phyloP scores from a whole-genome alignment of 2,797 vertebrate genomes.

The Sylvia borin region DNA sequence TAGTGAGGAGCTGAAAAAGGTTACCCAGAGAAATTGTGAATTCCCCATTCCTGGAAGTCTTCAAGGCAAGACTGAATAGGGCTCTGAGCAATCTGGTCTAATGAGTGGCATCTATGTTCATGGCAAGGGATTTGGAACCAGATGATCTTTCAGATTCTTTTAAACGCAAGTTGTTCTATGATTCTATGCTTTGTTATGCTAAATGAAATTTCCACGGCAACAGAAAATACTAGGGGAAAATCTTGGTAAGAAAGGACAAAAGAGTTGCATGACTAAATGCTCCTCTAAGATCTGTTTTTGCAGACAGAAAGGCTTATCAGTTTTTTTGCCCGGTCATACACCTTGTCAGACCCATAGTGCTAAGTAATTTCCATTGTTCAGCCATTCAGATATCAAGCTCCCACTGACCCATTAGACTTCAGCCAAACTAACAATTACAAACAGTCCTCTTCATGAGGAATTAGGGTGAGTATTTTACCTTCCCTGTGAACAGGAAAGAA shows the following conservation, averaged over 20 bases:
- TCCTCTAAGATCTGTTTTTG: slow-evolving; percentile 41
- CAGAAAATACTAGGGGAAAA: background rate
- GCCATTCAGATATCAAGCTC: background rate
- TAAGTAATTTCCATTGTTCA: background rate
- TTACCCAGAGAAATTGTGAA: background rate
- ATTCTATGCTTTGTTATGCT: background rate
- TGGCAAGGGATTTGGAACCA: background rate
- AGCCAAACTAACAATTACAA: slow-evolving; percentile 46
- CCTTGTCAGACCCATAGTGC: background rate
- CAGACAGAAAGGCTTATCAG: slow-evolving; percentile 20
- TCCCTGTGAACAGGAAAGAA: slow-evolving; percentile 43
- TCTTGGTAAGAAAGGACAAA: background rate
- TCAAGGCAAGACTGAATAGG: background rate
- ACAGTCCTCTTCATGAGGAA: slow-evolving; percentile 33
- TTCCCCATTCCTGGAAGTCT: background rate
- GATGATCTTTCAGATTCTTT: background rate
- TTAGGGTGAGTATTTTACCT: slow-evolving; percentile 54
- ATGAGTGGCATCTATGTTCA: background rate
- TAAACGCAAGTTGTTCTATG: background rate
- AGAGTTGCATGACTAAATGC: background rate
- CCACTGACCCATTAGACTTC: slow-evolving; percentile 22
- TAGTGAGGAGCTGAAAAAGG: background rate
- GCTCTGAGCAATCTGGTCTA: background rate
- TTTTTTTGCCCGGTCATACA: slow-evolving; percentile 25
- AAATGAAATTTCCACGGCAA: background rate